Evolutionary conservation across 2,113 vertebrate species (phyloP), one percentile per base, ranked within the genome.

Genomic region (Oxyura jamaicensis): DNA sequence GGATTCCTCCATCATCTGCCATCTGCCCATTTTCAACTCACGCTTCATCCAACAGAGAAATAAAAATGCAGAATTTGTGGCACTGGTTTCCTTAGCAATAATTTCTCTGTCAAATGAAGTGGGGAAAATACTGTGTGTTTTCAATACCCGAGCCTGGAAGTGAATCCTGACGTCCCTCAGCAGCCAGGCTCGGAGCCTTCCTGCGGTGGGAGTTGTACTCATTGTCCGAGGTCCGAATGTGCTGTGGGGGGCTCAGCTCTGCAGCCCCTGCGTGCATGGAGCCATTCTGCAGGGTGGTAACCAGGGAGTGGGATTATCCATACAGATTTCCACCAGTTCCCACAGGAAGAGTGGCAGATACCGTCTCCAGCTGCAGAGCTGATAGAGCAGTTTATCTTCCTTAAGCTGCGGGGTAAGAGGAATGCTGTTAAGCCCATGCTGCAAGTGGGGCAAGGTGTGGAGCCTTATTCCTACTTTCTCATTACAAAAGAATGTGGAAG

Each of bases 151-250:
- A 29, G 63, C 68, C 88, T 89, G 82, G 74, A 31, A 89, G 18
- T 10, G n/a, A 63, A 36, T 78, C 31, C 52, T 91, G 90, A 39
- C 36, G 13, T 48, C 81, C 35, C 21, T 42, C 59, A 31, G 52
- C 68, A 60, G 7, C 2, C 52, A 6, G 7, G 33, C 33, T 22
- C 52, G 36, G 60, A 75, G 21, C 44, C 5, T 13, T 52, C 56
- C 56, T 4, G 0, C 4, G 0, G 4, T 3, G 11, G 39, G 11
- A 3, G 22, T 5, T 11, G 56, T 41, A 5, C 63, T 14, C 28
- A 14, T 17, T 68, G n/a, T 19, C 28, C 15, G 52, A 16, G 81
- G 42, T 15, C 23, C 1, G 1, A 11, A 44, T 0, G 5, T 17
- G 50, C 22, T 20, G 7, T 56, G 31, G 33, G 25, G 41, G 29